These are phyloP conservation scores for Chloropsis hardwickii DNA, from an alignment of 2,113 vertebrate genomes.

Conservation along the genomic window DNA sequence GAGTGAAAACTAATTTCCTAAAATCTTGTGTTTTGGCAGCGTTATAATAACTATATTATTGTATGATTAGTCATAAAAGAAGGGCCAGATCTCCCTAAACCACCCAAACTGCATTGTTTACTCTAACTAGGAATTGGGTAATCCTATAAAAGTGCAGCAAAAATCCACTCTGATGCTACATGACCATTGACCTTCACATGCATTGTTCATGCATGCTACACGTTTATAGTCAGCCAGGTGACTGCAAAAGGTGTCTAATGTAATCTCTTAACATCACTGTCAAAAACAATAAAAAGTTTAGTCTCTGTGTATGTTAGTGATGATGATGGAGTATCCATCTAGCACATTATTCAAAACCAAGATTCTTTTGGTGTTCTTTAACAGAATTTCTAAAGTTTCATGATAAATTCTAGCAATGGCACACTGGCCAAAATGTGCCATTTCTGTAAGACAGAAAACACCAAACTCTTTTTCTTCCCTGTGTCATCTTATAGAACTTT, in stretches of 20 bases:
- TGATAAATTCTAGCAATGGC: not conserved
- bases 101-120: not conserved
- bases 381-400: not conserved
- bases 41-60: not conserved
- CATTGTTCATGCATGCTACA: not conserved
- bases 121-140: not conserved
- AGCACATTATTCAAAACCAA: not conserved
- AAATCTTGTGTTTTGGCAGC: not conserved
- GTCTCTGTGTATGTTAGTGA: not conserved
- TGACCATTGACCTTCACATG: not conserved
- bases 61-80: not conserved
- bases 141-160: not conserved
- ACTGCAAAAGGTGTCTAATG: not conserved
- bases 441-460: not conserved
- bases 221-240: fast-evolving
- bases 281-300: not conserved
- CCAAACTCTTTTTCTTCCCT: not conserved
- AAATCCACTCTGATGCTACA: not conserved
- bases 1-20: not conserved
- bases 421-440: not conserved
- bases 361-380: not conserved
- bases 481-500: not conserved
- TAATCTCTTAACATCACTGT: not conserved
- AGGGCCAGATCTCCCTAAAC: not conserved
- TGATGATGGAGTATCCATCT: not conserved